Percentiles rank a stretch among this genome's conserved stretches.
Conservation (phyloP, 2,113 vertebrate species). For the Daboia siamensis region DNA sequence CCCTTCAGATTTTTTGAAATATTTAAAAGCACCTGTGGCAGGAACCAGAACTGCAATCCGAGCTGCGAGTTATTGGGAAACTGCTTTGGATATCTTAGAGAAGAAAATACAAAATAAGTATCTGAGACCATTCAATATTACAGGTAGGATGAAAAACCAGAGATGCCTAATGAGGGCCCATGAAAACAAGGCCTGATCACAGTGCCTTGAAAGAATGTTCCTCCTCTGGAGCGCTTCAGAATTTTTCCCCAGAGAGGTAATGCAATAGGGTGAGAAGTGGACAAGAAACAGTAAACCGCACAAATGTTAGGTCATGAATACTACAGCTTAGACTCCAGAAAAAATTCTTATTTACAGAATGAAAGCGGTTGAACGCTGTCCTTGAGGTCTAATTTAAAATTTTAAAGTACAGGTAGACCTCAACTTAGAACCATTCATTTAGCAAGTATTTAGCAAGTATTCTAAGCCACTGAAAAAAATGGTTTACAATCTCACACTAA, state of each 20-base stretch:
- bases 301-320: background rate
- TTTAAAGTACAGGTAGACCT: background rate
- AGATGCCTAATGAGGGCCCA: background rate
- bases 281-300: background rate
- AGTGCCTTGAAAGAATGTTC: background rate
- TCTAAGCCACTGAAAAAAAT: background rate
- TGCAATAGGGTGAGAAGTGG: background rate
- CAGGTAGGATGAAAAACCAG: slow-evolving; percentile 60
- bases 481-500: background rate
- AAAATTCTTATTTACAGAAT: background rate
- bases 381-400: background rate
- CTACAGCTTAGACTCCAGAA: background rate
- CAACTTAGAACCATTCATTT: background rate
- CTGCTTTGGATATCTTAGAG: slow-evolving; percentile 68
- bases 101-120: slow-evolving; percentile 58
- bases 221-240: background rate
- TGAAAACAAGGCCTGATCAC: background rate
- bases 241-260: background rate
- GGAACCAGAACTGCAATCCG: slow-evolving; percentile 68
- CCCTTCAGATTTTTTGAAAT: slow-evolving; percentile 69
- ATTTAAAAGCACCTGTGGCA: slow-evolving; percentile 73
- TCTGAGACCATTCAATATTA: slow-evolving; percentile 70
- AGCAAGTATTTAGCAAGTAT: background rate
- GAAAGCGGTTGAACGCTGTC: background rate
- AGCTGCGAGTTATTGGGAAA: slow-evolving; percentile 74